Evolutionary conservation across 2,113 vertebrate species (phyloP).

Genomic region (Corynorhinus townsendii): DNA sequence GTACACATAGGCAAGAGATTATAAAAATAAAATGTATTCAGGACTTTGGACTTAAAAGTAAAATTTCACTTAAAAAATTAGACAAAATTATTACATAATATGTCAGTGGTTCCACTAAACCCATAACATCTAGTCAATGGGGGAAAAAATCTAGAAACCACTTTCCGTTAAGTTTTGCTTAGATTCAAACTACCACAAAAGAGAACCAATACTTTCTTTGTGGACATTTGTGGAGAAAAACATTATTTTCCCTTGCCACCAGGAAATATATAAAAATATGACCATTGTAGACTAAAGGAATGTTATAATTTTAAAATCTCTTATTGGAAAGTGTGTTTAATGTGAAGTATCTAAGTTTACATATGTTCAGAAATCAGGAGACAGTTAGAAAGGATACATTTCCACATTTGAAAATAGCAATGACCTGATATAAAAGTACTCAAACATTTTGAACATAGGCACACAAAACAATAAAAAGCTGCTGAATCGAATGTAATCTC

Average conservation of each 20-base stretch:
- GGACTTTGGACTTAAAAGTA: background rate
- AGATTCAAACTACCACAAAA: background rate
- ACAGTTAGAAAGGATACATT: background rate
- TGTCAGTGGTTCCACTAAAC: background rate
- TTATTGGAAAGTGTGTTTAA: background rate
- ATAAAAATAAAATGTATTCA: slow-evolving; percentile 11
- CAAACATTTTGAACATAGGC: background rate
- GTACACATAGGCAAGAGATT: background rate
- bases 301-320: background rate
- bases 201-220: background rate
- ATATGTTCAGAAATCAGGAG: slow-evolving; percentile 12
- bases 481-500: background rate
- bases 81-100: background rate
- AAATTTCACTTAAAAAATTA: background rate
- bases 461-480: background rate
- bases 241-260: background rate
- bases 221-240: background rate
- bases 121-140: background rate
- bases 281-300: background rate
- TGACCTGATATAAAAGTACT: background rate
- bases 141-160: background rate
- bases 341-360: background rate
- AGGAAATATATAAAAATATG: background rate
- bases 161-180: background rate
- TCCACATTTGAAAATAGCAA: background rate